phyloP scores from a whole-genome alignment of 2,113 vertebrate genomes.

The Aegypius monachus region DNA sequence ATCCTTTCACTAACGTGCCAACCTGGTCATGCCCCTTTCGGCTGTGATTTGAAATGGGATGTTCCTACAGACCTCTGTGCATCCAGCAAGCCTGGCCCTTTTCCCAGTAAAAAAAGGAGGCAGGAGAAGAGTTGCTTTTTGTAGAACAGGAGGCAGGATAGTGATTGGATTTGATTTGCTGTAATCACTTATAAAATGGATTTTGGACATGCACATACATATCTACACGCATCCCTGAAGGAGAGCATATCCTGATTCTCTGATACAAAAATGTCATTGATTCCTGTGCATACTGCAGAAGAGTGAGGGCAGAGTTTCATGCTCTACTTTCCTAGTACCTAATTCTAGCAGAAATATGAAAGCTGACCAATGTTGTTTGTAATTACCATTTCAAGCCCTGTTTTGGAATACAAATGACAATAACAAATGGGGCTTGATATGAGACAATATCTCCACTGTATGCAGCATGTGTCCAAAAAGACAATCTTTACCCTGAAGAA shows the following conservation, averaged over 20 bases:
- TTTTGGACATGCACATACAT: background rate
- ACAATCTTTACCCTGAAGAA: background rate
- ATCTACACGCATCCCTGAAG: background rate
- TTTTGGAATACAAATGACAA: background rate
- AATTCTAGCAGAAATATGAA: background rate
- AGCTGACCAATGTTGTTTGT: background rate
- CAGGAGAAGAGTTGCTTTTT: background rate
- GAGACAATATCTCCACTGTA: background rate
- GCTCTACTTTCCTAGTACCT: background rate
- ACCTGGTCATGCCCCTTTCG: background rate
- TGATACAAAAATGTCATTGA: background rate
- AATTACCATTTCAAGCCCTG: background rate
- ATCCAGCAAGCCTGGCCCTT: background rate
- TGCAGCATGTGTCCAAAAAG: background rate
- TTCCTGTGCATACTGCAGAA: background rate
- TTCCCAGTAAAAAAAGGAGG: background rate
- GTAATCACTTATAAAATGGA: background rate
- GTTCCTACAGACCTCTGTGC: background rate
- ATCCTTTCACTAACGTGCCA: background rate
- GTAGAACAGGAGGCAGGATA: background rate
- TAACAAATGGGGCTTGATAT: constrained; percentile 15
- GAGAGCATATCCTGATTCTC: background rate
- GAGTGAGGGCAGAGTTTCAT: background rate
- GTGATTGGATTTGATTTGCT: background rate
- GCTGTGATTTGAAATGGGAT: background rate